Base-by-base conservation (phyloP, 2,888 invertebrate genomes). In the Mechanitis mazaeus region DNA sequence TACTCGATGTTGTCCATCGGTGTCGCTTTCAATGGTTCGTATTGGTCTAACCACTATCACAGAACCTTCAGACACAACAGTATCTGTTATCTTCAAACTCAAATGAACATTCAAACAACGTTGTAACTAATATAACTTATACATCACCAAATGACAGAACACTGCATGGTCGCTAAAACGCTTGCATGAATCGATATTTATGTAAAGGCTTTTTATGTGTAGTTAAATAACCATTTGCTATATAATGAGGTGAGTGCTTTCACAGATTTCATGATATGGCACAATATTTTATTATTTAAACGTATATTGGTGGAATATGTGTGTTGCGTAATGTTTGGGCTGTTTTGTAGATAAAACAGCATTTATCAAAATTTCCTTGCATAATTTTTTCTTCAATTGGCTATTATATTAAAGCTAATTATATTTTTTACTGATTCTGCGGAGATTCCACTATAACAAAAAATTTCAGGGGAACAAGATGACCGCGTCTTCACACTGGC, bases 401-500 rank as follows among this genome's bases (percentile, higher is more conserved):
- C 50, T 50, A 31, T 31, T 31, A 50, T 11, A 31, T 6, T 50
- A 50, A 31, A 6, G 50, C 50, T 50, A 54, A 54, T 35, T 54
- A 12, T 35, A 12, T 11, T 28, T 55, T 28, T 38, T 47, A 31
- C 12, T 20, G 12, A 46, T 50, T 42, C 33, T 33, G 53, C 63
- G 75, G 74, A 78, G 74, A 73, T 79, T 75, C 75, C 77, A 84
- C 77, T 79, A 79, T 70, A 80, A 72, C 72, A 73, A 75, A 78
- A 72, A 68, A 71, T 88, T 93, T 81, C 92, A 95, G 96, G 96
- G 94, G 96, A 96, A 85, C 96, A 96, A 90, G 96, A 97, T 91
- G 96, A 95, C 75, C 93, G 96, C 78, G 97, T 97, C 69, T 92
- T 97, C 76, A 97, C 97, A 61, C 90, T 99, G 79, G 98, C 98